phyloP scores from a whole-genome alignment of 2,888 invertebrate species.

The Mythimna lalbum region DNA sequence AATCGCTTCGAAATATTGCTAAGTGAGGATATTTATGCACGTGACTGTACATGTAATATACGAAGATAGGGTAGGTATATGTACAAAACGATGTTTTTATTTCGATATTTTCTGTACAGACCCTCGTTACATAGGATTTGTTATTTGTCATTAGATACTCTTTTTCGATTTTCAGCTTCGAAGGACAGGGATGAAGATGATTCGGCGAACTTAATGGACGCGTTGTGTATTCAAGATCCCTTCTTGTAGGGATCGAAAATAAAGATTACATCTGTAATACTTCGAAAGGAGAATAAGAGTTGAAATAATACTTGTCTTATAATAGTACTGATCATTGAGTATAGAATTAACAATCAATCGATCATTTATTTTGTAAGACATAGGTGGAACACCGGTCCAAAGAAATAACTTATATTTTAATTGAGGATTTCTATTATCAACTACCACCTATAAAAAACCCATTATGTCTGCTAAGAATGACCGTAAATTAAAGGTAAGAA shows the following conservation, averaged over 20 bases:
- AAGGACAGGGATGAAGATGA: constrained; percentile 31
- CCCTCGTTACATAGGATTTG: constrained; percentile 54
- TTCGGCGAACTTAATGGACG: constrained; percentile 25
- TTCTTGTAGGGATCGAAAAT: constrained; percentile 2
- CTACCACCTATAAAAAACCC: too few relatives aligned
- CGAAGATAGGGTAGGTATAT: constrained; percentile 5
- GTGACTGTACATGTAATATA: constrained; percentile 7
- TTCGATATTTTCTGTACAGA: constrained; percentile 24
- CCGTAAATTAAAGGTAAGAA: neutral
- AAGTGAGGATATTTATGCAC: neutral
- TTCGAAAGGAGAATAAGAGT: neutral
- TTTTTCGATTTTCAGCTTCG: constrained; percentile 53
- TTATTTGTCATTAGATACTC: constrained; percentile 44
- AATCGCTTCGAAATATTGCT: neutral
- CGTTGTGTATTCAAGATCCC: constrained; percentile 1
- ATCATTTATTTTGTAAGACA: too few relatives aligned
- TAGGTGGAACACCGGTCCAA: neutral
- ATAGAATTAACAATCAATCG: neutral
- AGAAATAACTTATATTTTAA: neutral
- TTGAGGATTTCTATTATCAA: neutral
- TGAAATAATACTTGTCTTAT: neutral
- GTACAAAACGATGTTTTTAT: constrained; percentile 19
- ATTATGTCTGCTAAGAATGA: neutral
- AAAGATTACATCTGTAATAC: neutral
- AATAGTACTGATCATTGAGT: too few relatives aligned